Base-by-base conservation (phyloP, 2,888 invertebrate species). In the Sisyra terminalis region DNA sequence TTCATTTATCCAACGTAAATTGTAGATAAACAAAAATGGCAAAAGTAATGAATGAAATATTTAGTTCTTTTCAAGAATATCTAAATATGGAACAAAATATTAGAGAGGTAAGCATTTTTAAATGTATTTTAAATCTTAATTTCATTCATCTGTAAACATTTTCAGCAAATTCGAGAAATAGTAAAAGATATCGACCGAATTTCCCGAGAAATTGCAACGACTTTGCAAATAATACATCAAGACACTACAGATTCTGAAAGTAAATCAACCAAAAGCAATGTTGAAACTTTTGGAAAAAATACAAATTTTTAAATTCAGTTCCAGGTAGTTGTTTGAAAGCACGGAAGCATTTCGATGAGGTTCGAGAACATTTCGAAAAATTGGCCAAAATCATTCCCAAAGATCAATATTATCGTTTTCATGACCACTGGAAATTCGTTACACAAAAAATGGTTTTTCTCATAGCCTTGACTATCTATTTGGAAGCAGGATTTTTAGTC, bases 371-470 rank as follows among this genome's bases (percentile, higher is more conserved):
- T 10, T 88, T 81, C 55, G 57, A 59, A 2, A 71, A 69, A 48
- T 63, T 92, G 32, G 70, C 75, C 14, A 57, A 63, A 34, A 66
- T 80, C 42, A 71, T 92, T 29, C 86, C 88, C 1, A 48, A 64
- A 2, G 77, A 78, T 39, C 84, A 89, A 52, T 92, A 85, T 62
- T 90, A 86, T 60, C 72, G 86, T 51, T 93, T 80, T 57, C 78
- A 86, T 49, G 90, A 92, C 53, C 85, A 86, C 53, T 93, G 92
- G 92, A 71, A 81, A 31, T 81, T 70, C 55, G 77, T 79, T 46
- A 85, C 81, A 0, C 90, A 92, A 56, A 68, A 83, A 37, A 68
- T 87, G 49, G 78, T 83, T 45, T 90, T 81, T 59, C 64, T 86
- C 10, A 74, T 80, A 38, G 75, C 88, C 0, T 66, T 90, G 43